Base-by-base conservation (phyloP, 2,888 invertebrate genomes). In the Spisula solida region DNA sequence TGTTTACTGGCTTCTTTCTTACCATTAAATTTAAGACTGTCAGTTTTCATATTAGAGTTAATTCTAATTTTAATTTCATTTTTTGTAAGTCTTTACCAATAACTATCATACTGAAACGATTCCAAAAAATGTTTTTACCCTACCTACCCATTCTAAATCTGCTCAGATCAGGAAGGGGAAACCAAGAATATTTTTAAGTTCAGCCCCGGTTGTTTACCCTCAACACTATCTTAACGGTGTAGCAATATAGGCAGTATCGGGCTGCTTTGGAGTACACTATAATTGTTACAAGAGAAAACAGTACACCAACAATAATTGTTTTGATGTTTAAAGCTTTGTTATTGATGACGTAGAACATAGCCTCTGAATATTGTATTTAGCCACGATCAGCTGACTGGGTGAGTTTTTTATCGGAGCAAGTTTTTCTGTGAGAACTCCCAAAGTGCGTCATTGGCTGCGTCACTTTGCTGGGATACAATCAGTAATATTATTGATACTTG, bases 381-480 rank as follows among this genome's bases (percentile, higher is more conserved):
- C 10, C 75, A 31, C 29, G 18, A 75, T 75, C 75, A 31, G 75
- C 75, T 75, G 75, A 31, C 75, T 75, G 5, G 18, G 31, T 25
- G 16, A 31, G 12, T 16, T 34, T 75, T 34, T 75, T 34, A 34
- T 75, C 75, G 31, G 34, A 75, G 75, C 18, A 31, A 75, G 75
- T 34, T 75, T 8, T 75, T 75, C 56, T 48, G 55, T 60, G 79
- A 82, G 25, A 80, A 2, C 31, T 56, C 29, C 0, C 29, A 16
- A 82, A 60, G 83, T 87, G 83, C 87, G 87, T 87, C 87, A 87
- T 55, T 79, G 82, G 25, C 82, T 82, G 79, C 87, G 87, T 87
- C 87, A 87, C 41, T 83, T 83, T 48, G 34, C 70, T 41, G 29
- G 34, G 66, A 70, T 83, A 83, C 47, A 82, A 83, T 83, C 83